These are phyloP conservation scores for Eulimnadia texana DNA, from an alignment of 1,140 invertebrate species.

Conservation along the genomic window DNA sequence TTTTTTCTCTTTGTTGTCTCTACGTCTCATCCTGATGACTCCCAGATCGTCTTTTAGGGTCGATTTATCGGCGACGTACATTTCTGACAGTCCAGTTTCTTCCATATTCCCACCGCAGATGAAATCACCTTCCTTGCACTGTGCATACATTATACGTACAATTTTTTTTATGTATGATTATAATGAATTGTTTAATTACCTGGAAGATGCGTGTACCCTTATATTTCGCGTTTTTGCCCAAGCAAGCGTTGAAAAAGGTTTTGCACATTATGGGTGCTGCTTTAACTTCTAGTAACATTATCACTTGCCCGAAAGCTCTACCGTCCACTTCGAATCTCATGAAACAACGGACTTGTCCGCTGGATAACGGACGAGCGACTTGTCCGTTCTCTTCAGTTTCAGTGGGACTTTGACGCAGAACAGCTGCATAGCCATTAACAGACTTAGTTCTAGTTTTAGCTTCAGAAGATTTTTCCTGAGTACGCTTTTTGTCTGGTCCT, in stretches of 20 bases:
- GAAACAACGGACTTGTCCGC: neutral
- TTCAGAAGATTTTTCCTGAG: too few relatives aligned
- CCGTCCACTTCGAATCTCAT: neutral
- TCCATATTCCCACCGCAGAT: neutral
- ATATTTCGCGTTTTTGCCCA: neutral
- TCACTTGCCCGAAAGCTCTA: neutral
- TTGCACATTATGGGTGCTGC: neutral
- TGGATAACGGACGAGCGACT: neutral
- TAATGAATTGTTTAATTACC: neutral
- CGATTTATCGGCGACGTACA: neutral
- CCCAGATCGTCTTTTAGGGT: neutral
- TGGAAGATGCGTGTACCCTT: neutral
- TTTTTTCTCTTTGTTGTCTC: neutral
- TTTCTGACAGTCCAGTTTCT: neutral
- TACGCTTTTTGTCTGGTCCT: too few relatives aligned
- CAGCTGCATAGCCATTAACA: too few relatives aligned
- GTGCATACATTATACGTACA: neutral
- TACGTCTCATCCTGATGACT: neutral
- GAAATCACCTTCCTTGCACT: neutral
- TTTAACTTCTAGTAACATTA: neutral
- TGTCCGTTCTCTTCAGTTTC: too few relatives aligned
- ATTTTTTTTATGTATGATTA: neutral
- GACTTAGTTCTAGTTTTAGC: too few relatives aligned
- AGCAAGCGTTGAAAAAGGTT: neutral
- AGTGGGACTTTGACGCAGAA: too few relatives aligned